Percentiles rank a stretch among this genome's conserved stretches.
Evolutionary conservation across 2,797 vertebrate species (phyloP).

Genomic region (Phrynocephalus forsythii): DNA sequence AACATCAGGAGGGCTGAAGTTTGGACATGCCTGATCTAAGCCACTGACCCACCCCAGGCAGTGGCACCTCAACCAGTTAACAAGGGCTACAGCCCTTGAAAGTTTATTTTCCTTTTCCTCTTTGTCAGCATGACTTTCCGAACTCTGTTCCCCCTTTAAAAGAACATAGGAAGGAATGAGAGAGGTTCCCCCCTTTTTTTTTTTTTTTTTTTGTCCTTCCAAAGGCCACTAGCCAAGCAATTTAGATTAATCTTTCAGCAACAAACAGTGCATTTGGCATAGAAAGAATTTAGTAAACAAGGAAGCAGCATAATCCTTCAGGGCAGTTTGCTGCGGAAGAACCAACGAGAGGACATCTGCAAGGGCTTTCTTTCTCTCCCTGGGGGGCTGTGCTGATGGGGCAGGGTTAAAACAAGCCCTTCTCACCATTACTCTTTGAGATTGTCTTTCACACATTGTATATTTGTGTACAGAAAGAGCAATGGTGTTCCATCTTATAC

Average conservation of each 20-base stretch:
- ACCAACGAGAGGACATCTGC: slow-evolving; percentile 18
- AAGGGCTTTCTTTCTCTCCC: not conserved
- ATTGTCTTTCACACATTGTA: too few relatives aligned
- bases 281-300: slow-evolving; percentile 43
- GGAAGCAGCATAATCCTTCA: slow-evolving; percentile 17
- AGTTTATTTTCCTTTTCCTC: too few relatives aligned
- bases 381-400: too few relatives aligned
- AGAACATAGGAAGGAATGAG: not conserved
- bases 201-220: too few relatives aligned
- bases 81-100: not conserved
- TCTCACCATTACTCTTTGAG: not conserved
- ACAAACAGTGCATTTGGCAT: not conserved
- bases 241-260: slow-evolving; percentile 21
- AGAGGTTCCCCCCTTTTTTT: too few relatives aligned
- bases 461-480: not conserved
- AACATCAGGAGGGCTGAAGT: too few relatives aligned
- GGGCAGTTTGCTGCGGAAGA: slow-evolving; percentile 18
- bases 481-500: not conserved
- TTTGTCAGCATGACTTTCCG: not conserved
- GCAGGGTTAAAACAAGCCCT: not conserved
- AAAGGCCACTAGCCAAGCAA: slow-evolving; percentile 11
- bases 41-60: not conserved
- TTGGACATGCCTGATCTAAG: too few relatives aligned
- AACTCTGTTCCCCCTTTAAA: not conserved
- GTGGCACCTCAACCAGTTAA: not conserved